phyloP scores from a whole-genome alignment of 2,797 vertebrate species.

The Phrynocephalus vlangalii region DNA sequence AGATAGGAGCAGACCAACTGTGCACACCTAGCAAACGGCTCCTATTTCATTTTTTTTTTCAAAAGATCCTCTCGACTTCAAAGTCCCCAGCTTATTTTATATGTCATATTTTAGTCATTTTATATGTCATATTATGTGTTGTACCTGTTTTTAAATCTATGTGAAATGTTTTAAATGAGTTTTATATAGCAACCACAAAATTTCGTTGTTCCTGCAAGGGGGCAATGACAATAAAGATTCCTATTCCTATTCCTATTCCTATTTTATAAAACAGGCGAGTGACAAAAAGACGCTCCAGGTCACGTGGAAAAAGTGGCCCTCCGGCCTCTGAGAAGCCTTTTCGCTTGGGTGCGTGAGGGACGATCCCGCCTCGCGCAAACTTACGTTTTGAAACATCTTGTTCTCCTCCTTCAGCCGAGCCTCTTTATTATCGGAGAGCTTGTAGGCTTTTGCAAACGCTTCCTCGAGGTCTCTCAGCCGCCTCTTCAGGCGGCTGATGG shows the following conservation, averaged over 20 bases:
- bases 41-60: background rate
- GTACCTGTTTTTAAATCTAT: too few relatives aligned
- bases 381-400: constrained; percentile 94
- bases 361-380: constrained; percentile 33
- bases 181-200: too few relatives aligned
- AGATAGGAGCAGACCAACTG: too few relatives aligned
- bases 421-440: constrained; percentile 87
- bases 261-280: background rate
- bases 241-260: too few relatives aligned
- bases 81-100: too few relatives aligned
- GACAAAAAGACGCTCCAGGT: background rate
- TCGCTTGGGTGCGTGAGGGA: background rate
- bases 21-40: too few relatives aligned
- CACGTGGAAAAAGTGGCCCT: too few relatives aligned
- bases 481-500: constrained; percentile 77
- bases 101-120: too few relatives aligned
- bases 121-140: too few relatives aligned
- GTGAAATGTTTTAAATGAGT: too few relatives aligned
- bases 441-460: constrained; percentile 82
- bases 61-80: background rate
- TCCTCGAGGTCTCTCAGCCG: constrained; percentile 87
- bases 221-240: too few relatives aligned
- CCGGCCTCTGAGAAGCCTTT: fast-evolving
- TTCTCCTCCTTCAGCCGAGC: constrained; percentile 86
- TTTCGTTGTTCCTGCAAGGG: too few relatives aligned